Percentiles rank a stretch among this genome's conserved stretches.
These are phyloP conservation scores for Odontesthes bonariensis DNA, from an alignment of 2,113 vertebrate species.

Conservation along the genomic window DNA sequence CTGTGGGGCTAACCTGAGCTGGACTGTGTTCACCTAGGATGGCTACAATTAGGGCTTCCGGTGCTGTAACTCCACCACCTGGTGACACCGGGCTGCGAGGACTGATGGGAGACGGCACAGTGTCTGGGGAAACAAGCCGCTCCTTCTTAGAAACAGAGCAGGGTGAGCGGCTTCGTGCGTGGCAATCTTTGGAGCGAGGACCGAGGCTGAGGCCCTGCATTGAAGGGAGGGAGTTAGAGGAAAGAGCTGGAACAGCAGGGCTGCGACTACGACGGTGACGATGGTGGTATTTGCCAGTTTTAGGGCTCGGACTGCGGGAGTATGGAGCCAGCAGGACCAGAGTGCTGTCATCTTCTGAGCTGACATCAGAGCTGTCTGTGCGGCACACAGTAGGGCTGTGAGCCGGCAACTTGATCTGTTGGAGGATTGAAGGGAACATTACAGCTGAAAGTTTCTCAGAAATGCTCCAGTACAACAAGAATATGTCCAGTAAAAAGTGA, in stretches of 20 bases:
- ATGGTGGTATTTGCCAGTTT: constrained; percentile 86
- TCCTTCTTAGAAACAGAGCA: constrained; percentile 77
- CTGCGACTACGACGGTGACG: constrained; percentile 84
- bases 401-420: constrained; percentile 90
- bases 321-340: constrained; percentile 90
- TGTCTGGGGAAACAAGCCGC: constrained; percentile 77
- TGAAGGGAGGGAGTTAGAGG: constrained; percentile 83
- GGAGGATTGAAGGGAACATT: neutral
- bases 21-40: constrained; percentile 80
- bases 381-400: constrained; percentile 82
- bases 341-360: constrained; percentile 96
- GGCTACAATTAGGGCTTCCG: constrained; percentile 82
- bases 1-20: constrained; percentile 67
- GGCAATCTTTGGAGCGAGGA: constrained; percentile 86
- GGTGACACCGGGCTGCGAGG: constrained; percentile 74
- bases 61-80: constrained; percentile 63
- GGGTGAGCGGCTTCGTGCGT: constrained; percentile 85
- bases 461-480: neutral
- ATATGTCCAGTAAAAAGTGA: neutral
- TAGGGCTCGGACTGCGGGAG: constrained; percentile 95
- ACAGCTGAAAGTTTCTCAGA: neutral
- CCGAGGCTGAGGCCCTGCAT: constrained; percentile 92
- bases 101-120: constrained; percentile 63
- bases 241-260: constrained; percentile 88
- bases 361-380: constrained; percentile 87